These are phyloP conservation scores for Leptinotarsa lineolata DNA, from an alignment of 1,140 invertebrate species.

Conservation along the genomic window DNA sequence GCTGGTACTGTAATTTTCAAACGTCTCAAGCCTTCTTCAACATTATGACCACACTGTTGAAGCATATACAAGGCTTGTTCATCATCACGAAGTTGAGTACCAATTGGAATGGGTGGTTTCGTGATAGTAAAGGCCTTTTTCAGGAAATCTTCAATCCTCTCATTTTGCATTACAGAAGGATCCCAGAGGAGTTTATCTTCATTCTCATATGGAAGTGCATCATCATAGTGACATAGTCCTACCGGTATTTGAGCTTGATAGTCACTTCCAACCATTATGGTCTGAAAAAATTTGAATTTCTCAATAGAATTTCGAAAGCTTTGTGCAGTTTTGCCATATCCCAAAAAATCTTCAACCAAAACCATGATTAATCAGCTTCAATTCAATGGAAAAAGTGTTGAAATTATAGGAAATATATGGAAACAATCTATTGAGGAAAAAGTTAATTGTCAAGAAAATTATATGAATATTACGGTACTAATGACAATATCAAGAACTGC, in stretches of 20 bases:
- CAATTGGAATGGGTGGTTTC: slow-evolving; percentile 68
- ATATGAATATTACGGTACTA: too few relatives aligned
- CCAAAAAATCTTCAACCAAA: too few relatives aligned
- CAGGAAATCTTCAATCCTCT: slow-evolving; percentile 82
- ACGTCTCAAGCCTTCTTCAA: slow-evolving; percentile 87
- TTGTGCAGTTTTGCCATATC: too few relatives aligned
- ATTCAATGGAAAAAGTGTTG: too few relatives aligned
- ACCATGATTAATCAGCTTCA: too few relatives aligned
- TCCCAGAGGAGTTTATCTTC: slow-evolving; percentile 95
- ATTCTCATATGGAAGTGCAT: slow-evolving; percentile 93
- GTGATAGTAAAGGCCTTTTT: slow-evolving; percentile 66
- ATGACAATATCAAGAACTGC: too few relatives aligned
- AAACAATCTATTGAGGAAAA: too few relatives aligned
- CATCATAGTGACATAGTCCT: slow-evolving; percentile 87
- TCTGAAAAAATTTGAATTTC: slow-evolving; percentile 57
- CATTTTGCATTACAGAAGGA: slow-evolving; percentile 74
- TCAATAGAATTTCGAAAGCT: too few relatives aligned
- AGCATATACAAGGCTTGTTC: slow-evolving; percentile 91
- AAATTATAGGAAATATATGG: too few relatives aligned
- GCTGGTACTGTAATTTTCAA: slow-evolving; percentile 79
- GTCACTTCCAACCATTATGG: slow-evolving; percentile 94
- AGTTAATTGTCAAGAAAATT: too few relatives aligned
- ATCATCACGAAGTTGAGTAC: slow-evolving; percentile 86
- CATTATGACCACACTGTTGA: slow-evolving; percentile 92
- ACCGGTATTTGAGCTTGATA: slow-evolving; percentile 94